Percentiles rank a stretch among this genome's conserved stretches.
phyloP scores from a whole-genome alignment of 2,888 invertebrate genomes.

The Halictus quadricinctus region DNA sequence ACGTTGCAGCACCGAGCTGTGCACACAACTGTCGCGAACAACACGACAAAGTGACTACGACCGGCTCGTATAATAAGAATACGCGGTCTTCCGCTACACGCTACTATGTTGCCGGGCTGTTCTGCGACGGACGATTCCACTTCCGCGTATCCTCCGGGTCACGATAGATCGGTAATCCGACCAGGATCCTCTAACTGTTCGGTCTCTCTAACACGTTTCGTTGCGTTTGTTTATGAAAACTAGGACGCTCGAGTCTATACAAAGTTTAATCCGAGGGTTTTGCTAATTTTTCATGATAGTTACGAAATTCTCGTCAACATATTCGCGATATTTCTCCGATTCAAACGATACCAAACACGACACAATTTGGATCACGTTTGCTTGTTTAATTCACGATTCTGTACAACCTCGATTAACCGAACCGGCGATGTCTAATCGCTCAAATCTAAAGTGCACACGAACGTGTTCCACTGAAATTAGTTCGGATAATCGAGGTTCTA shows the following conservation, averaged over 20 bases:
- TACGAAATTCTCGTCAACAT: too few species aligned
- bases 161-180: not conserved
- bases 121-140: slow-evolving; percentile 2
- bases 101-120: slow-evolving; percentile 14
- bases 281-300: too few species aligned
- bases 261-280: too few species aligned
- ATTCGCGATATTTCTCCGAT: too few species aligned
- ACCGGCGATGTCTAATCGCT: too few species aligned
- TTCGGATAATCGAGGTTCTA: too few species aligned
- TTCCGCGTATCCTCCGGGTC: slow-evolving; percentile 13
- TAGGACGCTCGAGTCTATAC: not conserved
- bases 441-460: too few species aligned
- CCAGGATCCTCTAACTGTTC: not conserved
- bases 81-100: slow-evolving; percentile 3
- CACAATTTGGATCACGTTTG: too few species aligned
- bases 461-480: too few species aligned
- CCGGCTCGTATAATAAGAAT: slow-evolving; percentile 23
- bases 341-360: too few species aligned
- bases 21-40: slow-evolving; percentile 29
- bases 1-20: slow-evolving; percentile 11
- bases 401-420: too few species aligned
- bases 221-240: not conserved
- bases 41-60: slow-evolving; percentile 15
- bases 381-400: too few species aligned
- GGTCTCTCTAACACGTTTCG: not conserved